Conservation (phyloP, 2,888 invertebrate genomes). For the Stenoptilia bipunctidactyla region DNA sequence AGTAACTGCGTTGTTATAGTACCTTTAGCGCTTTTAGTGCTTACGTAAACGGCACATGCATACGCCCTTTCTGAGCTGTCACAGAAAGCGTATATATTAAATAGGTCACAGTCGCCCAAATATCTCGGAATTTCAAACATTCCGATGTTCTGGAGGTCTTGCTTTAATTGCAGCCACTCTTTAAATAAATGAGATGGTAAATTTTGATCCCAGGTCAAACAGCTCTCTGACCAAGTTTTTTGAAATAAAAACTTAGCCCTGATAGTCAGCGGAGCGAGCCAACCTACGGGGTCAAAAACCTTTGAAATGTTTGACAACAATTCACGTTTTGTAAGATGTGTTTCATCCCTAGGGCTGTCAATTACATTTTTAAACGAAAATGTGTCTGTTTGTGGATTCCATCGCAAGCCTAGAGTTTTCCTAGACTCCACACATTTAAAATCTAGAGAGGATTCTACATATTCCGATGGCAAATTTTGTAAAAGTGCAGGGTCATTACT, state of each 20-base stretch:
- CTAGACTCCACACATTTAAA: constrained; percentile 7
- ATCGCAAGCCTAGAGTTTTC: constrained; percentile 10
- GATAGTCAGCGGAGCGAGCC: constrained; percentile 8
- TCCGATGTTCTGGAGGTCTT: constrained; percentile 5
- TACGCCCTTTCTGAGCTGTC: constrained; percentile 2
- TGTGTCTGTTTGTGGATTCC: constrained; percentile 6
- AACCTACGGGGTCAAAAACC: constrained; percentile 13
- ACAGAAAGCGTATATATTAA: constrained; percentile 9
- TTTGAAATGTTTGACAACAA: constrained; percentile 11
- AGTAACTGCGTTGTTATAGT: neutral
- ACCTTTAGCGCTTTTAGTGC: neutral
- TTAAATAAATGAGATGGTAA: constrained; percentile 1
- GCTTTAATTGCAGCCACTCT: constrained; percentile 6
- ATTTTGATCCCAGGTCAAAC: neutral
- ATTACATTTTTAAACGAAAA: constrained; percentile 5
- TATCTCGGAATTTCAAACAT: constrained; percentile 6
- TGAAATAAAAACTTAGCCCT: constrained; percentile 10
- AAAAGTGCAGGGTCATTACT: constrained; percentile 8
- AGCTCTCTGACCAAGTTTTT: constrained; percentile 3
- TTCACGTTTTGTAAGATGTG: constrained; percentile 4
- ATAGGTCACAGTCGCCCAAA: neutral
- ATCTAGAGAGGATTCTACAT: constrained; percentile 2
- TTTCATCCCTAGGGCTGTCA: neutral
- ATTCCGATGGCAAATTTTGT: constrained; percentile 2
- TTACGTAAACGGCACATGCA: constrained; percentile 7